These are phyloP conservation scores for Polyommatus iphigenia DNA, from an alignment of 2,888 invertebrate genomes.

Conservation along the genomic window DNA sequence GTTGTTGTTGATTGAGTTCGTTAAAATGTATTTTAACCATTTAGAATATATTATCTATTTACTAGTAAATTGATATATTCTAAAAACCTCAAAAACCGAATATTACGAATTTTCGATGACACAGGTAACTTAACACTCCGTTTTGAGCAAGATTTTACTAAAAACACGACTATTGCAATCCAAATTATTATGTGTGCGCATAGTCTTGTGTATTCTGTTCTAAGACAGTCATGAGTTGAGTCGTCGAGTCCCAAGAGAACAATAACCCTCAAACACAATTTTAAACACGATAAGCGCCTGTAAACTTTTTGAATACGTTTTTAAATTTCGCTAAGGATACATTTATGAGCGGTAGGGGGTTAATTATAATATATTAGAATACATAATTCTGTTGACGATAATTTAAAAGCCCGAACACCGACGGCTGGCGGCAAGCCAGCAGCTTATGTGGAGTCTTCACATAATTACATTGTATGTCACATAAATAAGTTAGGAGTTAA, in stretches of 20 bases:
- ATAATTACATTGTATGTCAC: conserved; percentile 55
- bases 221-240: too few species aligned
- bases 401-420: conserved; percentile 42
- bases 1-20: too few species aligned
- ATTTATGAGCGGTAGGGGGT: conserved; percentile 8
- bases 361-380: conserved; percentile 37
- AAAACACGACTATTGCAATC: too few species aligned
- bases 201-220: too few species aligned
- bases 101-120: too few species aligned
- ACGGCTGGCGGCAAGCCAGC: conserved; percentile 53
- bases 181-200: too few species aligned
- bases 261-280: not conserved
- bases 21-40: too few species aligned
- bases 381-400: conserved; percentile 41
- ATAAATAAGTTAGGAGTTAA: conserved; percentile 50
- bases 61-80: too few species aligned
- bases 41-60: too few species aligned
- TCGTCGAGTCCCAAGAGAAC: not conserved
- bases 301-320: not conserved
- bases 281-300: not conserved
- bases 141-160: too few species aligned
- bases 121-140: too few species aligned
- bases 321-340: conserved; percentile 3
- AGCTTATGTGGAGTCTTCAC: conserved; percentile 52
- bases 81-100: too few species aligned